Conservation (phyloP, 2,113 vertebrate genomes). For the Oenanthe melanoleuca region DNA sequence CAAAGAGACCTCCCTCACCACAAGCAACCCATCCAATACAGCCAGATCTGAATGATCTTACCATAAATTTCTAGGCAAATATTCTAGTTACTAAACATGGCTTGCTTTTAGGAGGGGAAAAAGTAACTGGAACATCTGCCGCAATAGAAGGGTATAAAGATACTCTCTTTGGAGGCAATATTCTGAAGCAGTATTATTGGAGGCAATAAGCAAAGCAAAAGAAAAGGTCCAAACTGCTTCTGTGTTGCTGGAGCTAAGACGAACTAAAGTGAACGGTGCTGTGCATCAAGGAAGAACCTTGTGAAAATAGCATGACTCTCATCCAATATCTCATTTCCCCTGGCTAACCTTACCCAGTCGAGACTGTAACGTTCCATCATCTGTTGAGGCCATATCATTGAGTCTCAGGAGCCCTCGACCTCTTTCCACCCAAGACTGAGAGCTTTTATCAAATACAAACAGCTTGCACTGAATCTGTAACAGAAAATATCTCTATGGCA, state of each 20-base stretch:
- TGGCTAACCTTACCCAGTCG: slow-evolving; percentile 84
- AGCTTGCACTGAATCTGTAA: slow-evolving; percentile 97
- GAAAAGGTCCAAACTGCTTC: neutral
- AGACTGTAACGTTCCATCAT: slow-evolving; percentile 92
- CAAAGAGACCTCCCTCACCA: neutral
- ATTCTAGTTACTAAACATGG: neutral
- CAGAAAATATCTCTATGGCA: neutral
- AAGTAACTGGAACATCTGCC: neutral
- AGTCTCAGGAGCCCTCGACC: slow-evolving; percentile 94
- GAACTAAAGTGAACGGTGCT: neutral
- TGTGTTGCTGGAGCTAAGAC: neutral
- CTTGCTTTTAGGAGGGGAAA: neutral
- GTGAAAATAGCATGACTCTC: neutral
- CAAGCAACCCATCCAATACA: neutral
- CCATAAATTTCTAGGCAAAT: neutral
- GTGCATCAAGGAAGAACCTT: neutral
- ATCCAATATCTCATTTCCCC: neutral
- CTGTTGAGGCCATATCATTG: slow-evolving; percentile 96
- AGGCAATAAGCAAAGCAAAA: neutral
- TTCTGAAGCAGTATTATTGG: no score
- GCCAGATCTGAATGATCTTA: neutral
- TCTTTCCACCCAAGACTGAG: slow-evolving; percentile 98
- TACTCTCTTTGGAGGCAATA: neutral
- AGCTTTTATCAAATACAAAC: slow-evolving; percentile 96
- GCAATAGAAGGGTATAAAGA: neutral